phyloP scores from a whole-genome alignment of 2,797 vertebrate species.

The Oryzias sinensis region DNA sequence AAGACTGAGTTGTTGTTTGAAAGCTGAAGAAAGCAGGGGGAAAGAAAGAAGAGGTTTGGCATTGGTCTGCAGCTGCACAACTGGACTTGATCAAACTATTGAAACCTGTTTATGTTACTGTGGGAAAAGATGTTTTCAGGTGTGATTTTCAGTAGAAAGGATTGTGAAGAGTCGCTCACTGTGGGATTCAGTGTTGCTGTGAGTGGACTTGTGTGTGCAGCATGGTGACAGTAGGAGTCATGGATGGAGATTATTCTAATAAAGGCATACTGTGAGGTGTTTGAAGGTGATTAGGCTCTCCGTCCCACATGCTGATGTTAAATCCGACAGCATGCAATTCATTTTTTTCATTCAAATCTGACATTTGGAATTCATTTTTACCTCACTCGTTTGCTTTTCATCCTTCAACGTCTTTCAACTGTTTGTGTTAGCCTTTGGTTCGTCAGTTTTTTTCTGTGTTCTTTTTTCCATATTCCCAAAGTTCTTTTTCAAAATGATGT shows the following conservation, averaged over 20 bases:
- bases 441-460: neutral
- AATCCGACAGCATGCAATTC: slow-evolving; percentile 20
- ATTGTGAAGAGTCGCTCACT: too few relatives aligned
- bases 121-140: too few relatives aligned
- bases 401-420: slow-evolving; percentile 1
- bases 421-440: neutral
- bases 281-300: slow-evolving; percentile 40
- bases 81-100: slow-evolving; percentile 19
- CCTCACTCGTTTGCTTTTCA: slow-evolving; percentile 2
- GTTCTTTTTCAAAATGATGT: too few relatives aligned
- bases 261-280: slow-evolving; percentile 31
- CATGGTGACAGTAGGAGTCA: slow-evolving; percentile 4
- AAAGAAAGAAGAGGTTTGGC: slow-evolving; percentile 14
- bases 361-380: slow-evolving; percentile 20
- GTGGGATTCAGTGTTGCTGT: neutral
- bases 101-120: neutral
- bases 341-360: slow-evolving; percentile 38
- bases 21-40: slow-evolving; percentile 20
- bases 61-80: slow-evolving; percentile 17
- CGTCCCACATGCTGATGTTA: slow-evolving; percentile 45
- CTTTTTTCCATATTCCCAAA: too few relatives aligned
- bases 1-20: slow-evolving; percentile 33
- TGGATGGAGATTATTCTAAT: slow-evolving; percentile 29
- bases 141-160: too few relatives aligned
- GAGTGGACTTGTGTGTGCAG: slow-evolving; percentile 16